A percentile compares a stretch with the other conserved stretches of the same genome.
These are phyloP conservation scores for Hemiscyllium ocellatum DNA, from an alignment of 2,113 vertebrate species.

Conservation along the genomic window DNA sequence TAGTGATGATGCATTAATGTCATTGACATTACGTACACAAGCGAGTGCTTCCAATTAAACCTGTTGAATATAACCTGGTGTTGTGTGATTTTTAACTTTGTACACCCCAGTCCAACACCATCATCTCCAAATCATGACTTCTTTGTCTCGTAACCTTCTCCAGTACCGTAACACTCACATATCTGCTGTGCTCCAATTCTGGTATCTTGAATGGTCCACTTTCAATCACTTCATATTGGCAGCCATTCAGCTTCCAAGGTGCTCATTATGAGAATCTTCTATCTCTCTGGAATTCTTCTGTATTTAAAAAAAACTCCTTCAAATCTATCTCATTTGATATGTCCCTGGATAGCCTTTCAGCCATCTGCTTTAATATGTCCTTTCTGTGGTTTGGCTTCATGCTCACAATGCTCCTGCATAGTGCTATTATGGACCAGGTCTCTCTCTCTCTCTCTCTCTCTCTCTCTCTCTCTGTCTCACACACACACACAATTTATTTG, in stretches of 20 bases:
- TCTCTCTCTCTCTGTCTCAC: no score
- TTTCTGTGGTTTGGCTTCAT: background rate
- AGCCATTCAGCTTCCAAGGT: background rate
- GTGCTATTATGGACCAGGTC: background rate
- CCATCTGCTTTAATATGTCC: background rate
- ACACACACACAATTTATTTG: no score
- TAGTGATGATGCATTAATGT: background rate
- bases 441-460: no score
- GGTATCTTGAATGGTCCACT: background rate
- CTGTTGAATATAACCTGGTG: no score
- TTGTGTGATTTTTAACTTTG: no score
- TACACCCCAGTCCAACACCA: no score
- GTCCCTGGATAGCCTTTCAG: background rate
- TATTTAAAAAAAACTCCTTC: background rate
- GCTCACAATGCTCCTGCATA: background rate
- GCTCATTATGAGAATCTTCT: background rate
- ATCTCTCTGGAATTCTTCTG: background rate
- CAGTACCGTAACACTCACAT: background rate
- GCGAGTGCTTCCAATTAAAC: no score
- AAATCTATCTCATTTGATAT: background rate
- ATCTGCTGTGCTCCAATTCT: background rate
- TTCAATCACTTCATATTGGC: background rate
- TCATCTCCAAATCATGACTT: background rate
- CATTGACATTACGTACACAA: background rate
- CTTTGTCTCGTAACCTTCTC: background rate